phyloP scores from a whole-genome alignment of 2,888 invertebrate species.

The Caenorhabditis becei region DNA sequence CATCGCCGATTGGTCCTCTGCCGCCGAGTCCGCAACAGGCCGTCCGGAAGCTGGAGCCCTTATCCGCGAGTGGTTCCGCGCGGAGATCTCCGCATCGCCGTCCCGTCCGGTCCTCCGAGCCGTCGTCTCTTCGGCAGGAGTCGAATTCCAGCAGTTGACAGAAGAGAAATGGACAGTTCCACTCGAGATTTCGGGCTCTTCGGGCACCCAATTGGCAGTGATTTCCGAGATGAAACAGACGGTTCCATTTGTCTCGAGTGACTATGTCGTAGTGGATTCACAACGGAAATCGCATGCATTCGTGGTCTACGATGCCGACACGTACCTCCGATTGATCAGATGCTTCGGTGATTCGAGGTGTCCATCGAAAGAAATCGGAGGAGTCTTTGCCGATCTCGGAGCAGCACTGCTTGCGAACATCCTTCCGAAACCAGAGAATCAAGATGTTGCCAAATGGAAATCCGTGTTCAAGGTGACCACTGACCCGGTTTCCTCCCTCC shows the following conservation, averaged over 20 bases:
- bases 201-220: conserved; percentile 55
- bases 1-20: conserved; percentile 60
- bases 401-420: conserved; percentile 63
- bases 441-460: conserved; percentile 66
- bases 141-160: conserved; percentile 66
- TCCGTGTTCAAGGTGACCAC: conserved; percentile 56
- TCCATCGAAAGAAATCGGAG: conserved; percentile 64
- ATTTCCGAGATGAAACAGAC: conserved; percentile 55
- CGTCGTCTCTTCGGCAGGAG: conserved; percentile 43
- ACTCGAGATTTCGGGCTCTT: conserved; percentile 63
- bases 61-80: conserved; percentile 64
- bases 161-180: conserved; percentile 64
- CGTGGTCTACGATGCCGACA: conserved; percentile 69
- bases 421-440: conserved; percentile 56
- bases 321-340: conserved; percentile 67
- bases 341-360: conserved; percentile 64
- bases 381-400: conserved; percentile 66
- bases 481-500: too few relatives aligned
- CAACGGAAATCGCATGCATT: conserved; percentile 67
- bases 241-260: conserved; percentile 62
- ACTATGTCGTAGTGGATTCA: conserved; percentile 70
- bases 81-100: not conserved
- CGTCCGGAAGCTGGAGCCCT: conserved; percentile 53
- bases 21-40: conserved; percentile 53
- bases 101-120: conserved; percentile 63